A percentile compares a stretch with the other conserved stretches of the same genome.
These are phyloP conservation scores for Cheiracanthium punctorium DNA, from an alignment of 2,888 invertebrate genomes.

Conservation along the genomic window DNA sequence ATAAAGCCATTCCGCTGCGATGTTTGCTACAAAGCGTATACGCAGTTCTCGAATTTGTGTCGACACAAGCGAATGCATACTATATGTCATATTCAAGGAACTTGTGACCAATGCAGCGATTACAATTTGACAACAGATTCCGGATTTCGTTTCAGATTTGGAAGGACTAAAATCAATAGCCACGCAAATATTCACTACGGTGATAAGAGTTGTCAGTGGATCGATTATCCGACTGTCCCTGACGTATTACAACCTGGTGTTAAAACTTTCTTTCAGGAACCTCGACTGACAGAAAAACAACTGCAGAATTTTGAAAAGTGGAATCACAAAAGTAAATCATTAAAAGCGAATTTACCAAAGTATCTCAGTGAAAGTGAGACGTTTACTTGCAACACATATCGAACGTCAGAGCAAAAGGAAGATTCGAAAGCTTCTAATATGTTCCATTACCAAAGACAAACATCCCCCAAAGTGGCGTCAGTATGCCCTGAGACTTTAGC, in stretches of 20 bases:
- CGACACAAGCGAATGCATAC: slow-evolving; percentile 99
- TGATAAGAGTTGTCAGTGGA: neutral
- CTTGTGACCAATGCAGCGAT: slow-evolving; percentile 91
- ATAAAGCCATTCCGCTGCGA: slow-evolving; percentile 93
- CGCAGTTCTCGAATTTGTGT: slow-evolving; percentile 99
- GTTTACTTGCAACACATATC: neutral
- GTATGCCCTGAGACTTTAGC: slow-evolving; percentile 66
- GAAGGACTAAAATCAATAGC: neutral
- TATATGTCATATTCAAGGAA: slow-evolving; percentile 93
- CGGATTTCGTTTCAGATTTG: neutral
- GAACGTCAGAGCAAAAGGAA: neutral
- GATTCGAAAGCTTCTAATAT: neutral
- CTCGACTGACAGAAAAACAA: neutral
- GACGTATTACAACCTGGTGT: neutral
- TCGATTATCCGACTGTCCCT: neutral
- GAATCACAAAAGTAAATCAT: neutral
- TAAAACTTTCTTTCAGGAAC: neutral
- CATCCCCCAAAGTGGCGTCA: slow-evolving; percentile 70
- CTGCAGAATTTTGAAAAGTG: neutral
- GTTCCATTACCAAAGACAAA: slow-evolving; percentile 60
- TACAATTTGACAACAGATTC: neutral
- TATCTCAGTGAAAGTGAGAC: neutral
- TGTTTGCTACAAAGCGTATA: slow-evolving; percentile 98
- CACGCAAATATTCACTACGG: neutral
- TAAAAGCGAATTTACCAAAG: neutral